Base-by-base conservation (phyloP, 1,140 invertebrate species). In the Hydropsyche tenuis region DNA sequence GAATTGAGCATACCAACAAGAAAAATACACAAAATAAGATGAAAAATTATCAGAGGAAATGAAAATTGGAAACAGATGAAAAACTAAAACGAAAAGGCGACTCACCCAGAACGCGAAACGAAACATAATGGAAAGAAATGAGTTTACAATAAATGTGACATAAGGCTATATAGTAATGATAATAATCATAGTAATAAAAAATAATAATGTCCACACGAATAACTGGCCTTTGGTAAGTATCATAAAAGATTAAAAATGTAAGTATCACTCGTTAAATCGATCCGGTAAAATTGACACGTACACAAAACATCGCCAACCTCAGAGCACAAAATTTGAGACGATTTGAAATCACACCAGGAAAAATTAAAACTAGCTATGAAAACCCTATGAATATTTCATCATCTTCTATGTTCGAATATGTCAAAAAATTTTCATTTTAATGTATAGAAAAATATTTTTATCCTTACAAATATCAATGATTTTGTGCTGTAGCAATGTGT, bases 371-470 rank as follows among this genome's bases (percentile, higher is more conserved):
- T 37, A 37, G 30, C 9, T 37, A 37, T 37, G 30, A 37, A 37
- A 37, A 37, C 30, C 30, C 30, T 37, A 37, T 37, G 30, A 37
- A 37, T 37, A 37, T 37, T 37, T 60, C 23, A 60, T 27, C 25
- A 12, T 60, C 25, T 23, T 60, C 56, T 22, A 22, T 25, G 11
- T 60, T 25, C 56, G 23, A 22, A 12, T 60, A 60, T 60, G 20
- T 25, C 56, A 16, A 51, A 46, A 68, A 30, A 51, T 48, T 64
- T 37, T 30, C 23, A 14, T 46, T 30, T 46, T 48, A 48, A 18
- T 68, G 42, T 46, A 68, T 68, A 68, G 65, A 68, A 68, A 68
- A 68, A 68, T 68, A 68, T 51, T 46, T 68, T 25, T 68, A 68
- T 65, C 30, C 30, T 65, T 65, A 65, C 7, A 42, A 65, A 65